A percentile compares a stretch with the other conserved stretches of the same genome.
These are phyloP conservation scores for Agonopterix alstromeriana DNA, from an alignment of 2,888 invertebrate species.

Conservation along the genomic window DNA sequence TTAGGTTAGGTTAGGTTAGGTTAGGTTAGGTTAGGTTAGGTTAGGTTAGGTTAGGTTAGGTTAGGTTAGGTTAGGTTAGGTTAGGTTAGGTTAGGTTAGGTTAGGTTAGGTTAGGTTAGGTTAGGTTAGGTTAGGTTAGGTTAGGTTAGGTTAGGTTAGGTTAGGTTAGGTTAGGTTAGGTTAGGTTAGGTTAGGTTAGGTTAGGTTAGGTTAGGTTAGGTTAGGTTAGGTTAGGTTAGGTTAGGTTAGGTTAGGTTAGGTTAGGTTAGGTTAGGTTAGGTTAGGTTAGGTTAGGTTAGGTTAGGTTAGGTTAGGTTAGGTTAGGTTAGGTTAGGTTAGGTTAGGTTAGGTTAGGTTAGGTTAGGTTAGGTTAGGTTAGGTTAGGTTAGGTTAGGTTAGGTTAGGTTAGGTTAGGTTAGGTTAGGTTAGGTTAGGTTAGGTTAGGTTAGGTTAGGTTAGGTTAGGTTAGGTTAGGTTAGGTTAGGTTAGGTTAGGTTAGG, in stretches of 20 bases:
- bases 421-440: constrained; percentile 12
- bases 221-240: constrained; percentile 15
- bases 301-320: constrained; percentile 20
- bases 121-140: constrained; percentile 14
- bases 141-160: constrained; percentile 19
- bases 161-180: constrained; percentile 19
- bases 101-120: constrained; percentile 20
- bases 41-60: constrained; percentile 19
- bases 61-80: constrained; percentile 19
- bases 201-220: constrained; percentile 20
- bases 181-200: constrained; percentile 15
- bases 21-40: constrained; percentile 14
- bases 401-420: constrained; percentile 20
- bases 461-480: constrained; percentile 19
- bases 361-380: constrained; percentile 19
- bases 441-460: constrained; percentile 18
- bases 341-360: constrained; percentile 19
- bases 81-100: constrained; percentile 13
- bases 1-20: constrained; percentile 20
- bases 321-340: constrained; percentile 13
- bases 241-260: constrained; percentile 19
- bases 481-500: constrained; percentile 16
- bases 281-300: constrained; percentile 15
- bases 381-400: constrained; percentile 14
- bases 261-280: constrained; percentile 19